phyloP scores from a whole-genome alignment of 2,797 vertebrate genomes.

The Hemibagrus guttatus region DNA sequence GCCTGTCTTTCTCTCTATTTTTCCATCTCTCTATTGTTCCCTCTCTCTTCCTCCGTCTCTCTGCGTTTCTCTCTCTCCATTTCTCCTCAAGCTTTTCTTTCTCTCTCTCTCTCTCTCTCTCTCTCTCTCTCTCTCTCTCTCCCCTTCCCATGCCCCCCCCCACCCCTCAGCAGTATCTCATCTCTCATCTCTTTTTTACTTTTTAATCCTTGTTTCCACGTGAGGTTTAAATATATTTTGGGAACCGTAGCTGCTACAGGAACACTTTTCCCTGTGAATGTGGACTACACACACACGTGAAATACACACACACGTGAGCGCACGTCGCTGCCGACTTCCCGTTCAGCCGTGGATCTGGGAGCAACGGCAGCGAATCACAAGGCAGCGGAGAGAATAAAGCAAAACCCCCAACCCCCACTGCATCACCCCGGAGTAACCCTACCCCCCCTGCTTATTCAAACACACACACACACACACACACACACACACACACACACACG shows the following conservation, averaged over 20 bases:
- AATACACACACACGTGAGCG: not conserved
- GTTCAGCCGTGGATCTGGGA: slow-evolving; percentile 46
- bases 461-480: slow-evolving; percentile 41
- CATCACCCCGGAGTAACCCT: slow-evolving; percentile 58
- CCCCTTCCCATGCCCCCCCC: no score
- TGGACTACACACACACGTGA: not conserved
- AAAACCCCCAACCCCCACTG: slow-evolving; percentile 66
- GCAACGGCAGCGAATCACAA: slow-evolving; percentile 70
- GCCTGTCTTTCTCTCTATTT: slow-evolving; percentile 25
- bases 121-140: slow-evolving; percentile 25
- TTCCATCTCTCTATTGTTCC: no score
- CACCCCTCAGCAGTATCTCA: not conserved
- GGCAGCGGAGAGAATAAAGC: slow-evolving; percentile 73
- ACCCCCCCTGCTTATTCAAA: slow-evolving; percentile 52
- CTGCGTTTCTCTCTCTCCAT: no score
- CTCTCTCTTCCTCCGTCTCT: slow-evolving; percentile 14
- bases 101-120: not conserved
- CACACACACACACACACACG: slow-evolving; percentile 40
- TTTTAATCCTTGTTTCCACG: not conserved
- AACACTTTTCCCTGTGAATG: not conserved
- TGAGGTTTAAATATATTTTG: not conserved
- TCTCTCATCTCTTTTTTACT: not conserved
- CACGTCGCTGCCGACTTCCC: not conserved
- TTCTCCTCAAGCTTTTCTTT: no score
- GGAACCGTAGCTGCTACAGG: not conserved